phyloP scores from a whole-genome alignment of 2,888 invertebrate species.

The Nesidiocoris tenuis region DNA sequence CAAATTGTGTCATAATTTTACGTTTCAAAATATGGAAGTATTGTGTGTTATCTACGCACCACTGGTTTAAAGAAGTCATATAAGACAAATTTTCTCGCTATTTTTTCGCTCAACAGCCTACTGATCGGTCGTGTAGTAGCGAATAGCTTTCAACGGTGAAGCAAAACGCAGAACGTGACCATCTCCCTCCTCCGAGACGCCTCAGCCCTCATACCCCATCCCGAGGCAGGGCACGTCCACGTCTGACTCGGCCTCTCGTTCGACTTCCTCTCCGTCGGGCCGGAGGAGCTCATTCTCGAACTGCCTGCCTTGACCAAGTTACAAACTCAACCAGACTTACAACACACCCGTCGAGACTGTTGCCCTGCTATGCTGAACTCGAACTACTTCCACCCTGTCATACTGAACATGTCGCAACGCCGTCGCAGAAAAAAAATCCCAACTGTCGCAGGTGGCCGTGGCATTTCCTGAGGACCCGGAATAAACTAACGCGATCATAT shows the following conservation, averaged over 20 bases:
- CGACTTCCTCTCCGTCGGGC: neutral
- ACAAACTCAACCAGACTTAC: slow-evolving; percentile 5
- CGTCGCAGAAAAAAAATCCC: neutral
- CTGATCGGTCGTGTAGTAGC: too few relatives aligned
- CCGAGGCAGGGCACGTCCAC: neutral
- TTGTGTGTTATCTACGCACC: too few relatives aligned
- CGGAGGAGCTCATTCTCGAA: neutral
- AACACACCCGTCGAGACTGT: neutral
- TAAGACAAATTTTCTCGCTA: too few relatives aligned
- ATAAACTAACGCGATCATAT: too few relatives aligned
- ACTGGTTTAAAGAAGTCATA: too few relatives aligned
- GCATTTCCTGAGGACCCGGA: neutral
- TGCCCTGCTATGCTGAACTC: neutral
- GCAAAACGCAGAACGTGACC: neutral
- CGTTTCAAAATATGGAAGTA: too few relatives aligned
- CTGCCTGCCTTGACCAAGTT: slow-evolving; percentile 39
- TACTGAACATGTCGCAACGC: neutral
- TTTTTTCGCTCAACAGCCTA: too few relatives aligned
- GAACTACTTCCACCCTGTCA: neutral
- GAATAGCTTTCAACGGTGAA: neutral
- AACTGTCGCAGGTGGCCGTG: neutral
- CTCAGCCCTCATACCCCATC: neutral
- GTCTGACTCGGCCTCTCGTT: neutral
- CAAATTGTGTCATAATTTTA: too few relatives aligned
- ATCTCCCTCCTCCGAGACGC: neutral